Conservation (phyloP, 2,797 vertebrate genomes). For the Clarias fuscus region DNA sequence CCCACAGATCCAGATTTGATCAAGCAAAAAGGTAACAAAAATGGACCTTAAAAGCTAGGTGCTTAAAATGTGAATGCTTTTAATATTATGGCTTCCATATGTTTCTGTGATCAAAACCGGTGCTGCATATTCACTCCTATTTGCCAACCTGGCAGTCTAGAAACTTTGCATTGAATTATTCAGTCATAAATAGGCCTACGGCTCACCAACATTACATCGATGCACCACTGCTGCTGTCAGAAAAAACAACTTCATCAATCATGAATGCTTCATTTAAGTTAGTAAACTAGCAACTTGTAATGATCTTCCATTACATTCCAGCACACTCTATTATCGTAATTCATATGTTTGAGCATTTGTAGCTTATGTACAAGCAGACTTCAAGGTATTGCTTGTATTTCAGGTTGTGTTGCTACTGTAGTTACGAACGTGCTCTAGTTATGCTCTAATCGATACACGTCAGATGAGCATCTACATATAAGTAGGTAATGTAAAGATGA, state of each 20-base stretch:
- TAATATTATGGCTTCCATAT: background rate
- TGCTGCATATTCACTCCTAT: background rate
- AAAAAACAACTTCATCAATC: conserved; percentile 11
- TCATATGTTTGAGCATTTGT: background rate
- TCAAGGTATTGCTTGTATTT: background rate
- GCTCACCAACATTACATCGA: conserved; percentile 31
- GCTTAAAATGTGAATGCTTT: too few relatives aligned
- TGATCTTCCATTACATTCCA: background rate
- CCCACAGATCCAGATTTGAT: too few relatives aligned
- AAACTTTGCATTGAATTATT: conserved; percentile 36
- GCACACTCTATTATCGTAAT: background rate
- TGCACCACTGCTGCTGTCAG: background rate
- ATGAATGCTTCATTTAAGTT: conserved; percentile 34
- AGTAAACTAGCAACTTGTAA: background rate
- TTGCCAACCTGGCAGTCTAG: conserved; percentile 20
- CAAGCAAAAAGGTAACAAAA: too few relatives aligned
- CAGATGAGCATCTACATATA: background rate
- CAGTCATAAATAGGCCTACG: conserved; percentile 28
- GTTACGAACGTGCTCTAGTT: background rate
- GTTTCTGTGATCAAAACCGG: background rate
- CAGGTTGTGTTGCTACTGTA: background rate
- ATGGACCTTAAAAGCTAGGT: too few relatives aligned
- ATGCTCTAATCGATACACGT: background rate
- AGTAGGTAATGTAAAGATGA: background rate
- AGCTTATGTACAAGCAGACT: background rate